phyloP scores from a whole-genome alignment of 2,113 vertebrate genomes.

The Salvelinus alpinus region DNA sequence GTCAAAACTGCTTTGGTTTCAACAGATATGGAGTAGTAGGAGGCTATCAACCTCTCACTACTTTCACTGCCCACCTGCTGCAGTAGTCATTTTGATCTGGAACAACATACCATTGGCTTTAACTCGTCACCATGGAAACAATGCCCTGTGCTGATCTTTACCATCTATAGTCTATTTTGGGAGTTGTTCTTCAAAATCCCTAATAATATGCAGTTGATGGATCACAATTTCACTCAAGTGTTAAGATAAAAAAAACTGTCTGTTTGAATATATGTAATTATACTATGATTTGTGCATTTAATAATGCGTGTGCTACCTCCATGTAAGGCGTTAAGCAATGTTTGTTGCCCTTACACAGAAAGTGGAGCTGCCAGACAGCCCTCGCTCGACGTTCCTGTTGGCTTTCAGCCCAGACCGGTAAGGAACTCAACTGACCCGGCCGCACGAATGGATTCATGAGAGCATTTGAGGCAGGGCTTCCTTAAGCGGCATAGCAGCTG shows the following conservation, averaged over 20 bases:
- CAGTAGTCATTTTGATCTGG: not conserved
- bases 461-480: not conserved
- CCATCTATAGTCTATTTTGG: not conserved
- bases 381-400: constrained; percentile 96
- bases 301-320: not conserved
- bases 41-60: not conserved
- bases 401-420: constrained; percentile 99
- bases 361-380: constrained; percentile 98
- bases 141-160: not conserved
- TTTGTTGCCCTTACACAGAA: constrained; percentile 82
- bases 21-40: too few relatives aligned
- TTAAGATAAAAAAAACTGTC: not conserved
- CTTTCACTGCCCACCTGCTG: not conserved
- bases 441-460: not conserved
- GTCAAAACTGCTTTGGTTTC: not conserved
- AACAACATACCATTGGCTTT: not conserved
- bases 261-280: too few relatives aligned
- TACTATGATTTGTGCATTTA: not conserved
- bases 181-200: not conserved
- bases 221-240: not conserved
- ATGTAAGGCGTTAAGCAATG: not conserved
- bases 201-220: not conserved
- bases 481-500: not conserved
- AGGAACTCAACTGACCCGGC: constrained; percentile 6
- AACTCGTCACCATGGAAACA: constrained; percentile 1